These are phyloP conservation scores for Chymomyza amoena DNA, from an alignment of 2,888 invertebrate genomes.

Conservation along the genomic window DNA sequence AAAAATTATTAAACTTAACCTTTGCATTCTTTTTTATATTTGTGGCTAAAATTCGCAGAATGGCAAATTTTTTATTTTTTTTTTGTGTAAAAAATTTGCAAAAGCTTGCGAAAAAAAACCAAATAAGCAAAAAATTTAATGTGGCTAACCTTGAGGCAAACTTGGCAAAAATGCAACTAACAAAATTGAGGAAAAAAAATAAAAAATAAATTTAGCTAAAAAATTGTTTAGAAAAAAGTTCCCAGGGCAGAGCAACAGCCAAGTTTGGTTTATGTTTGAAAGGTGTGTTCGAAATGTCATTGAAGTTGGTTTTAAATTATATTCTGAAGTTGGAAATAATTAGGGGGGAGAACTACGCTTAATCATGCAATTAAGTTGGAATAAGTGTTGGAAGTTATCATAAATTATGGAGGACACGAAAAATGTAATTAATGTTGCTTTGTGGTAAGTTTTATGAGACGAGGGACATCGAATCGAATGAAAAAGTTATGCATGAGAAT, in stretches of 20 bases:
- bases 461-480: too few relatives aligned
- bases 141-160: conserved; percentile 12
- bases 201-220: neutral
- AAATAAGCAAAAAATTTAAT: neutral
- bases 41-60: conserved; percentile 8
- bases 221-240: neutral
- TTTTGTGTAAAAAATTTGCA: conserved; percentile 3
- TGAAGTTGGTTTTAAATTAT: neutral
- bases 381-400: neutral
- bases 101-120: conserved; percentile 14
- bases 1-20: conserved; percentile 17
- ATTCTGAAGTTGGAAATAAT: neutral
- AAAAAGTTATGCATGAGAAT: too few relatives aligned
- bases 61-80: neutral
- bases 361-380: neutral
- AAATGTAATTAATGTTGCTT: too few relatives aligned
- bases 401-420: too few relatives aligned
- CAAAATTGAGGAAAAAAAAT: conserved; percentile 2
- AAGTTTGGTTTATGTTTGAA: neutral
- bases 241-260: neutral
- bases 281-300: neutral
- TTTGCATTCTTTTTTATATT: conserved; percentile 17
- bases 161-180: conserved; percentile 7
- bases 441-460: too few relatives aligned
- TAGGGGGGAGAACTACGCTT: neutral